A percentile compares a stretch with the other conserved stretches of the same genome.
phyloP scores from a whole-genome alignment of 2,888 invertebrate genomes.

The Buathra laborator region DNA sequence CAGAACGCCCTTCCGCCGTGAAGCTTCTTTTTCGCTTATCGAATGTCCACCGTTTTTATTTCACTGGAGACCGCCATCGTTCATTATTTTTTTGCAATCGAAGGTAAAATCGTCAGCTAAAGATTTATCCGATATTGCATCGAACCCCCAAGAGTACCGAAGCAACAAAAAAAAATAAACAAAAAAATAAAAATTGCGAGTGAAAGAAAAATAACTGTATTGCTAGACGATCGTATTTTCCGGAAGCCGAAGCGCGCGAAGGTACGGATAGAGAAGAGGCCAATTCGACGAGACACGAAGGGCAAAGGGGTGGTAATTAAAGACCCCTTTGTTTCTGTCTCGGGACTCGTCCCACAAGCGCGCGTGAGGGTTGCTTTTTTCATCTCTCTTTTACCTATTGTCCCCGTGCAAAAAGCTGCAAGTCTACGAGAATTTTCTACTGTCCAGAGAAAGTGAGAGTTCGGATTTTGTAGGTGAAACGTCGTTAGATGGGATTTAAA shows the following conservation, averaged over 20 bases:
- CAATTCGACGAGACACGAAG: background rate
- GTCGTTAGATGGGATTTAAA: background rate
- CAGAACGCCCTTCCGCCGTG: background rate
- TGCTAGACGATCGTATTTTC: constrained; percentile 39
- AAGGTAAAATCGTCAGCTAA: constrained; percentile 31
- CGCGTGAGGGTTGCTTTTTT: constrained; percentile 10
- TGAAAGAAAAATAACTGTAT: constrained; percentile 8
- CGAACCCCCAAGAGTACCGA: background rate
- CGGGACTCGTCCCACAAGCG: constrained; percentile 37
- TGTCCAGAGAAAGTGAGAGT: background rate
- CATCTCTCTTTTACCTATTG: constrained; percentile 12
- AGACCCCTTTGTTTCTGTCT: constrained; percentile 59
- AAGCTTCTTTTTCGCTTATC: constrained; percentile 9
- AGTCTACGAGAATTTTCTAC: constrained; percentile 36
- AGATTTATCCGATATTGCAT: constrained; percentile 54
- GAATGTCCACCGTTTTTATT: constrained; percentile 18
- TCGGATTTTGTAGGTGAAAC: constrained; percentile 24
- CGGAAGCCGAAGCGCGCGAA: constrained; percentile 3
- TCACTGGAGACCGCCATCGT: background rate
- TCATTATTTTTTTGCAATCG: constrained; percentile 6
- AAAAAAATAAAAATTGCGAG: background rate
- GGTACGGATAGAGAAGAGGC: background rate
- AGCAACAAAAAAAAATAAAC: constrained; percentile 13
- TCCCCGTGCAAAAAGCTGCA: constrained; percentile 4
- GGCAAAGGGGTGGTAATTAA: constrained; percentile 55